Conservation (phyloP, 2,113 vertebrate genomes). For the Callocephalon fimbriatum region DNA sequence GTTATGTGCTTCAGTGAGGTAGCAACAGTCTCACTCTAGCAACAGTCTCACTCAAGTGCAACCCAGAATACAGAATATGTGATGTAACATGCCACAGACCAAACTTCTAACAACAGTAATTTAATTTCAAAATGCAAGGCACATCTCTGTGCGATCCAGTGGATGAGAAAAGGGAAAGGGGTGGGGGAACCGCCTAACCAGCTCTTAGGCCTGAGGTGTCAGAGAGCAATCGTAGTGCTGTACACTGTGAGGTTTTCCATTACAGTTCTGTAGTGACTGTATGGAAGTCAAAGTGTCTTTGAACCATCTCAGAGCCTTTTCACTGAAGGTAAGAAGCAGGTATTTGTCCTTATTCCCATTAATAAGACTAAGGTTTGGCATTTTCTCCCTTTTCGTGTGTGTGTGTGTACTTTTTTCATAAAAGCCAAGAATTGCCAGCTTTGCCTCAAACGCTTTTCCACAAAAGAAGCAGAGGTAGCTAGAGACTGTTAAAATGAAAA, state of each 20-base stretch:
- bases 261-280: neutral
- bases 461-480: neutral
- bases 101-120: neutral
- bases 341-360: neutral
- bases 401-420: neutral
- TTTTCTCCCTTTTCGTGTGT: fast-evolving
- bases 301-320: neutral
- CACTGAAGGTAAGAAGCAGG: neutral
- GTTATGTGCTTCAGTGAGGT: neutral
- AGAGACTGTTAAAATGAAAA: neutral
- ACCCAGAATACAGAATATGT: neutral
- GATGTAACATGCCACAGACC: neutral
- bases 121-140: neutral
- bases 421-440: neutral
- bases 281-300: neutral
- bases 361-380: neutral
- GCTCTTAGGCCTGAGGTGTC: neutral
- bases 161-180: neutral
- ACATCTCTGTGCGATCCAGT: neutral
- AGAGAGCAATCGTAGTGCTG: too few relatives aligned
- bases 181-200: fast-evolving
- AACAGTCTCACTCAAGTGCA: neutral
- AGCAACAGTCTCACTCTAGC: neutral
- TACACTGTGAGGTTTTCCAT: neutral
- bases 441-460: neutral